A percentile compares a stretch with the other conserved stretches of the same genome.
Evolutionary conservation across 1,140 invertebrate genomes (phyloP).

Genomic region (Harpegnathos saltator): DNA sequence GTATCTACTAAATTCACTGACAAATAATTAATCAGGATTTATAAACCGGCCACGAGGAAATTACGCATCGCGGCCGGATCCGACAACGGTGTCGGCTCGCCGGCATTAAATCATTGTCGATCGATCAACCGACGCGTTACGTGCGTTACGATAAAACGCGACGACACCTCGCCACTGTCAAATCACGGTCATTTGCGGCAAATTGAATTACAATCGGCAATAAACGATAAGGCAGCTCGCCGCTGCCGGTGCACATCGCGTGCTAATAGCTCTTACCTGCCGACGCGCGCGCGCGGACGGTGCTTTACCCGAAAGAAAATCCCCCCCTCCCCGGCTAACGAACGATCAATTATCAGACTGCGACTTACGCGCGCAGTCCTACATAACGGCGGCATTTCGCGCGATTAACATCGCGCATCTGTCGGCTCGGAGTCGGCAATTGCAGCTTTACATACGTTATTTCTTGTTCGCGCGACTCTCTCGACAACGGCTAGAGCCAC

Average conservation of each 20-base stretch:
- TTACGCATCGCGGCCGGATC: slow-evolving; percentile 54
- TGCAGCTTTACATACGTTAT: background rate
- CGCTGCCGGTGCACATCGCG: background rate
- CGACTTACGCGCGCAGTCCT: background rate
- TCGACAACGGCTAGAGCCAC: background rate
- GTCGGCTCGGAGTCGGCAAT: background rate
- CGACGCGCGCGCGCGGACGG: background rate
- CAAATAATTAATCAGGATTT: slow-evolving; percentile 63
- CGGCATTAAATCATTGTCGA: slow-evolving; percentile 56
- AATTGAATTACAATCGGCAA: slow-evolving; percentile 55
- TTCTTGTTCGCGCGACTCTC: background rate
- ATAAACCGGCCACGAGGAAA: slow-evolving; percentile 59
- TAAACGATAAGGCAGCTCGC: slow-evolving; percentile 30
- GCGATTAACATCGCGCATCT: slow-evolving; percentile 8
- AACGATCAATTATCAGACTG: slow-evolving; percentile 12
- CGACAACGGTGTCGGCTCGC: slow-evolving; percentile 30
- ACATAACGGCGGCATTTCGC: background rate
- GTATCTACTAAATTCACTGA: slow-evolving; percentile 37
- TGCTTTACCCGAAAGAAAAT: slow-evolving; percentile 12
- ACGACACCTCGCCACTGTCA: slow-evolving; percentile 53
- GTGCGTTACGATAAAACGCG: slow-evolving; percentile 55
- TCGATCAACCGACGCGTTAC: slow-evolving; percentile 57
- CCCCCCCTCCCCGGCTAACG: background rate
- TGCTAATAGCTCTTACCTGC: background rate
- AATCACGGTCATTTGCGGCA: slow-evolving; percentile 45